Conservation (phyloP, 2,113 vertebrate genomes). For the Calyptommatus sinebrachiatus region DNA sequence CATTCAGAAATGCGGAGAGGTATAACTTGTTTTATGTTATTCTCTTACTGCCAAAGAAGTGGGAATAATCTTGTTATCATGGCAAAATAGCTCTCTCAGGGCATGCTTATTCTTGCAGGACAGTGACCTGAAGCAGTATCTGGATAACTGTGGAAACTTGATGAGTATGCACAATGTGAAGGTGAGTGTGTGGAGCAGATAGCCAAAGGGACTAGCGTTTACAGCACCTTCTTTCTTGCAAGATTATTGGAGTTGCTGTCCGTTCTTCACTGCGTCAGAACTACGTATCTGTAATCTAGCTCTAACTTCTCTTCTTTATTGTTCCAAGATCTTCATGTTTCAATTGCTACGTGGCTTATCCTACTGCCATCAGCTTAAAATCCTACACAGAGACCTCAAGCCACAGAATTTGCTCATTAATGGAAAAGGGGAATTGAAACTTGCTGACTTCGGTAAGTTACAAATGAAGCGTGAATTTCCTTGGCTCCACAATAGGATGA, state of each 20-base stretch:
- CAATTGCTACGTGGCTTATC: slow-evolving; percentile 92
- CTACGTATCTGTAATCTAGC: neutral
- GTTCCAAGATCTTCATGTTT: slow-evolving; percentile 92
- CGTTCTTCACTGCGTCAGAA: neutral
- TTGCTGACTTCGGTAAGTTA: slow-evolving; percentile 89
- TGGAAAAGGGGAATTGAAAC: slow-evolving; percentile 90
- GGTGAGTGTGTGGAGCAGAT: slow-evolving; percentile 65
- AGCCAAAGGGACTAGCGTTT: neutral
- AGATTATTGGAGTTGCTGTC: neutral
- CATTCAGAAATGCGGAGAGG: neutral
- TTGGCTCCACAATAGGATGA: neutral
- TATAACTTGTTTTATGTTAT: neutral
- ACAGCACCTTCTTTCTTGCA: too few relatives aligned
- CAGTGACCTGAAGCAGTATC: slow-evolving; percentile 93
- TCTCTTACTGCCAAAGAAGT: neutral
- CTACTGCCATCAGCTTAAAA: slow-evolving; percentile 92
- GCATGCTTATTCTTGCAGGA: slow-evolving; percentile 73
- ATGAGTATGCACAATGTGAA: slow-evolving; percentile 97
- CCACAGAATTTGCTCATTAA: slow-evolving; percentile 98
- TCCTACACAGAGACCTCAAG: slow-evolving; percentile 94
- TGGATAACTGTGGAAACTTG: slow-evolving; percentile 93
- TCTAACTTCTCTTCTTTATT: neutral
- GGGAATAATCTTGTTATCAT: neutral
- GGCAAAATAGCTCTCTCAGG: neutral
- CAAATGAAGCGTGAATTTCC: neutral